phyloP scores from a whole-genome alignment of 2,888 invertebrate genomes.

The Melangyna quadrimaculata region DNA sequence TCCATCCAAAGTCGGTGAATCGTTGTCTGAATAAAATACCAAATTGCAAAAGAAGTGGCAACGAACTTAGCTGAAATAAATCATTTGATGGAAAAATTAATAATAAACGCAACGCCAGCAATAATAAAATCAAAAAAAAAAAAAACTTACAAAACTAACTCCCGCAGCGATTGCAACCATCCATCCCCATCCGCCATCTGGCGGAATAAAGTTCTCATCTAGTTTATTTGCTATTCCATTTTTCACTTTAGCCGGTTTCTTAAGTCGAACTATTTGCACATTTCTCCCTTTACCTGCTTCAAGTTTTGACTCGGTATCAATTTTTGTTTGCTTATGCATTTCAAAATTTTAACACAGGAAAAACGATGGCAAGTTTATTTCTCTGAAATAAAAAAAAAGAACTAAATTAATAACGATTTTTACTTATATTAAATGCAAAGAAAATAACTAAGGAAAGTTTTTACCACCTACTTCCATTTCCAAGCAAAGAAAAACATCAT shows the following conservation, averaged over 20 bases:
- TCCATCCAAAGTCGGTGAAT: conserved; percentile 1
- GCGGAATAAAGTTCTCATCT: conserved; percentile 84
- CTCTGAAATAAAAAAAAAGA: not conserved
- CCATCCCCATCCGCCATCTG: conserved; percentile 90
- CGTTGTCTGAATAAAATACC: conserved; percentile 4
- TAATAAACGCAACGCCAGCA: not conserved
- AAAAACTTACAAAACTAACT: conserved; percentile 86
- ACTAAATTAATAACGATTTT: not conserved
- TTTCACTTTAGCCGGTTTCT: conserved; percentile 3
- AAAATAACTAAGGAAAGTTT: not conserved
- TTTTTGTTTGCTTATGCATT: not conserved
- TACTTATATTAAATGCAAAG: not conserved
- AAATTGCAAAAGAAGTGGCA: not conserved
- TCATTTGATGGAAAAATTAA: not conserved
- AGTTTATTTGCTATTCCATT: conserved; percentile 74
- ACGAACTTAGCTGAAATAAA: not conserved
- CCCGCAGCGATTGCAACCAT: conserved; percentile 87
- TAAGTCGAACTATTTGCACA: conserved; percentile 1
- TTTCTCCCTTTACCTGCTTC: not conserved
- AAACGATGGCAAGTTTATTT: not conserved
- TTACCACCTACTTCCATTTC: not conserved
- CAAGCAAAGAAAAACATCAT: not conserved
- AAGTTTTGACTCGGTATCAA: not conserved
- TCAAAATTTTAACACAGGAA: not conserved
- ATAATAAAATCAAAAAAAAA: not conserved